Percentiles rank a stretch among this genome's conserved stretches.
phyloP scores from a whole-genome alignment of 2,888 invertebrate genomes.

The Nomada hirtipes region DNA sequence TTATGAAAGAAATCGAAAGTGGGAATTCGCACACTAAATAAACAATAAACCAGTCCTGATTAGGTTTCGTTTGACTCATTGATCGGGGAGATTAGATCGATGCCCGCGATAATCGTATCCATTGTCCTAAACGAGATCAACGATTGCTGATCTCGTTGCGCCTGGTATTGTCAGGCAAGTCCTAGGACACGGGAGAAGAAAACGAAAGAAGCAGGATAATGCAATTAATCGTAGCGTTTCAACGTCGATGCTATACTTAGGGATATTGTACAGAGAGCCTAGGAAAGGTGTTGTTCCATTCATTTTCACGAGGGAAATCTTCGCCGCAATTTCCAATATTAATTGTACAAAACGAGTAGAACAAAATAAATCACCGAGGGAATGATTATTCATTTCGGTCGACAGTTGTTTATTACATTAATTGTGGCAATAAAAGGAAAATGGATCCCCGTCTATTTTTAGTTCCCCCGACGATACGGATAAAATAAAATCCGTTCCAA shows the following conservation, averaged over 20 bases:
- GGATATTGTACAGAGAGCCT: too few species aligned
- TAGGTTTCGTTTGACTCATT: conserved; percentile 53
- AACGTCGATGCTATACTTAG: neutral
- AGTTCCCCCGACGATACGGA: neutral
- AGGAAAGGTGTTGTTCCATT: too few species aligned
- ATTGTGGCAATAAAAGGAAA: neutral
- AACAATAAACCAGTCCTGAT: conserved; percentile 55
- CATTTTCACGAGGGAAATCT: too few species aligned
- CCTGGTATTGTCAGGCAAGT: neutral
- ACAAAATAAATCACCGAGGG: too few species aligned
- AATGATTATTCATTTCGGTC: too few species aligned
- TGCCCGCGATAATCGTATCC: conserved; percentile 9
- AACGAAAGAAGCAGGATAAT: neutral
- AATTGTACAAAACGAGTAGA: too few species aligned
- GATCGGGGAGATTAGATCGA: conserved; percentile 48
- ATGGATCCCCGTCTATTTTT: too few species aligned
- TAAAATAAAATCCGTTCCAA: neutral
- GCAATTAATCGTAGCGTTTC: neutral
- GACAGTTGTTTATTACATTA: too few species aligned
- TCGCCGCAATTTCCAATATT: too few species aligned
- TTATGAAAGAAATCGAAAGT: conserved; percentile 62
- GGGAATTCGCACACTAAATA: conserved; percentile 59
- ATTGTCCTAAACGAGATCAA: conserved; percentile 50
- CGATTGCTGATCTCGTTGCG: conserved; percentile 36
- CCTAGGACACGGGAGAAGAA: conserved; percentile 5